Base-by-base conservation (phyloP, 2,113 vertebrate species). In the Macquaria ambigua region DNA sequence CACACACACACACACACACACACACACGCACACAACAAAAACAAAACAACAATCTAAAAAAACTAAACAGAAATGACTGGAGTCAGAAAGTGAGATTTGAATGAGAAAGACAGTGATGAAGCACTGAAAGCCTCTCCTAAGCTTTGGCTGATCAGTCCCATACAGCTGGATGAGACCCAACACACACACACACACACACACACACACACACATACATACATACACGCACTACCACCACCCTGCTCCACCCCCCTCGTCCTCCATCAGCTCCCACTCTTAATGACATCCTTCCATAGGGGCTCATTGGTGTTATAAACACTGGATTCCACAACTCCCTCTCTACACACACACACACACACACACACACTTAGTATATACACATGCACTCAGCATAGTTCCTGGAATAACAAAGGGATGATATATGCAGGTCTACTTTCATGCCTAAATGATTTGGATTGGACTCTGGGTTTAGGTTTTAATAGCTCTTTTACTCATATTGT, bases 231-330 rank as follows among this genome's bases (percentile, higher is more conserved):
- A 39, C 8, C 74, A 66, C 43, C 77, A 73, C 78, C 58, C 71
- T 66, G 76, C 82, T 48, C 55, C 80, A 85, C 85, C 77, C 70
- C 2, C 28, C 28, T 31, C 18, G 48, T 74, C 70, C 78, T 85
- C 91, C 88, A 74, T 84, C 71, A 81, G 81, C 90, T 87, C 81
- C 81, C 86, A 93, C 87, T 90, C 67, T 76, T 75, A 85, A 89
- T 94, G 91, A 95, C 94, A 93, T 84, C 78, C 69, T 77, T 92
- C 87, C 90, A 92, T 89, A 81, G 88, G 92, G 93, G 91, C 88
- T 81, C 89, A 74, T 83, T 89, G 87, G 79, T 85, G 89, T 84
- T 87, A 67, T 88, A 92, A 93, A 92, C 91, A 92, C 84, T 56
- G 74, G 83, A 81, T 86, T 89, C 76, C 86, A 75, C 82, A 81